Conservation (phyloP, 2,113 vertebrate species). For the Thymallus thymallus region DNA sequence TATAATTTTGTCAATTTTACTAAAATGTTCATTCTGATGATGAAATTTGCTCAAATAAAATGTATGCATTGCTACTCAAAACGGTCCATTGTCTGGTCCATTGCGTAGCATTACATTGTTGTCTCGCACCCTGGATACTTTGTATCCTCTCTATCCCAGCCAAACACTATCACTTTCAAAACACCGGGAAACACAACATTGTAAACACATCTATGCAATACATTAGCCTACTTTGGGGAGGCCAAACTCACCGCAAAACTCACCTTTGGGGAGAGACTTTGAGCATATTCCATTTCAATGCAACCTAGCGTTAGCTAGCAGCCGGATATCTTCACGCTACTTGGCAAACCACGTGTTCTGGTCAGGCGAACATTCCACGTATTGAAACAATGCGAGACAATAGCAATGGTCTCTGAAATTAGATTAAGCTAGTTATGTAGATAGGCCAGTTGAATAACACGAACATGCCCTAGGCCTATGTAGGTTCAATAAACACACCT, state of each 20-base stretch:
- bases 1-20: too few relatives aligned
- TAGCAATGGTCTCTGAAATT: slow-evolving; percentile 24
- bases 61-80: too few relatives aligned
- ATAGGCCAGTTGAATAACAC: not conserved
- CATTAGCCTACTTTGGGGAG: not conserved
- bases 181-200: too few relatives aligned
- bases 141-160: too few relatives aligned
- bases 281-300: slow-evolving; percentile 9
- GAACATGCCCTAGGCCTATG: not conserved
- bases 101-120: too few relatives aligned
- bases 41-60: too few relatives aligned
- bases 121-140: too few relatives aligned
- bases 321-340: slow-evolving; percentile 59
- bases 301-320: slow-evolving; percentile 34
- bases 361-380: slow-evolving; percentile 36
- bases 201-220: not conserved
- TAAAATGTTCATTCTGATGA: too few relatives aligned
- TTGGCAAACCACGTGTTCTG: slow-evolving; percentile 63
- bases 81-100: too few relatives aligned
- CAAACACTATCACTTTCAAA: too few relatives aligned
- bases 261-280: slow-evolving; percentile 25
- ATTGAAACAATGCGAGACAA: slow-evolving; percentile 68
- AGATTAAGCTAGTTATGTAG: not conserved
- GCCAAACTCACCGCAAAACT: slow-evolving; percentile 20
- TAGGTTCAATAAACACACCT: not conserved